Conservation (phyloP, 2,797 vertebrate species). For the Naso thynnoides region DNA sequence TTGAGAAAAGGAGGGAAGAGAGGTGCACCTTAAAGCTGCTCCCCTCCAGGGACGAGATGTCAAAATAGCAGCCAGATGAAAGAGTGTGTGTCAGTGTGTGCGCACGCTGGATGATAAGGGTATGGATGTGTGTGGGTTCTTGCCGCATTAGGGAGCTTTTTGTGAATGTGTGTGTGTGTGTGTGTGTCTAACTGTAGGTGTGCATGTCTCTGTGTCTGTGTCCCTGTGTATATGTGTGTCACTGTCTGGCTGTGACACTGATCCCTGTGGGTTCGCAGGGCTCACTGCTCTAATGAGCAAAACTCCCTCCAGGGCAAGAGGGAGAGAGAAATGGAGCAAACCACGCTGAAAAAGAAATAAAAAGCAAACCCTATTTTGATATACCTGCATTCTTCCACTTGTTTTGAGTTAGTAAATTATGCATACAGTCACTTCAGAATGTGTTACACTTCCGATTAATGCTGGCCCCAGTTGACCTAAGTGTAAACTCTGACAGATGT, state of each 20-base stretch:
- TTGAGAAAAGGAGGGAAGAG: conserved; percentile 46
- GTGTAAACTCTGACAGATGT: neutral
- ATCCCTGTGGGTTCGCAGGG: conserved; percentile 76
- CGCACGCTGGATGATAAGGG: conserved; percentile 46
- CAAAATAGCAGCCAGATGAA: conserved; percentile 73
- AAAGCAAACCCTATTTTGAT: conserved; percentile 52
- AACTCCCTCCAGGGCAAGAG: conserved; percentile 69
- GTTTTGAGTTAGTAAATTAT: neutral
- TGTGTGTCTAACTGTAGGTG: too few relatives aligned
- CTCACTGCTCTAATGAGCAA: conserved; percentile 80
- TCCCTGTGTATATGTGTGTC: conserved; percentile 32
- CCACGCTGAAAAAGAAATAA: conserved; percentile 65
- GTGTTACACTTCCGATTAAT: neutral
- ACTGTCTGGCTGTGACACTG: conserved; percentile 75
- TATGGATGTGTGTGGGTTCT: conserved; percentile 48
- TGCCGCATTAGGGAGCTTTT: conserved; percentile 41
- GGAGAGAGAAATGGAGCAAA: conserved; percentile 52
- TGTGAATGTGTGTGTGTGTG: conserved; percentile 26
- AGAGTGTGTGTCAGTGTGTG: conserved; percentile 38
- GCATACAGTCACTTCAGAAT: neutral
- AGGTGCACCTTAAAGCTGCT: conserved; percentile 69
- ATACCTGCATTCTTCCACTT: conserved; percentile 47
- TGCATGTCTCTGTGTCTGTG: conserved; percentile 21
- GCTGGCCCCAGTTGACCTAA: neutral
- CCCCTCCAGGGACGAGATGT: conserved; percentile 68